Evolutionary conservation across 2,113 vertebrate genomes (phyloP).

Genomic region (Riparia riparia): DNA sequence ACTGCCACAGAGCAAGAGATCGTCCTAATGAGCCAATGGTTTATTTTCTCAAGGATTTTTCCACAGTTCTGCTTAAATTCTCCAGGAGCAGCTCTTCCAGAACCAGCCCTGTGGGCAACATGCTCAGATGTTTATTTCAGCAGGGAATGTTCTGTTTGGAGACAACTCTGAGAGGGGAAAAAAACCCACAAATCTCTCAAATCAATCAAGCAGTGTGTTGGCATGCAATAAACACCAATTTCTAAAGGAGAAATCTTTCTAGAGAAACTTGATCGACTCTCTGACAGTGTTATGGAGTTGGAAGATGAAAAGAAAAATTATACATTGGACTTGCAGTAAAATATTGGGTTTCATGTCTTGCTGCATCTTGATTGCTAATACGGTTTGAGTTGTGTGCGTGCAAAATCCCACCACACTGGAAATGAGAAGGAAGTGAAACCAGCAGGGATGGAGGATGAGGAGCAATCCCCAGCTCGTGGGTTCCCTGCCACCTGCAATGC

Average conservation of each 20-base stretch:
- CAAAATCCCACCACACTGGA: neutral
- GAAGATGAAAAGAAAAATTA: constrained; percentile 6
- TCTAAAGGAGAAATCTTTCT: neutral
- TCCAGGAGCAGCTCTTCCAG: neutral
- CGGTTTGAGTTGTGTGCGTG: neutral
- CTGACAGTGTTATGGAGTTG: neutral
- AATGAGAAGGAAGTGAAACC: neutral
- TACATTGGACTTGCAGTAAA: neutral
- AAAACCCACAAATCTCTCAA: neutral
- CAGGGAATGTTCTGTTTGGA: neutral
- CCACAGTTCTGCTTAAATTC: neutral
- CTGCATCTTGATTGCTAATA: neutral
- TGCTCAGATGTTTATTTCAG: neutral
- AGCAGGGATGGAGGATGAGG: neutral
- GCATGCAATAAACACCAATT: neutral
- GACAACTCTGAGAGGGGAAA: neutral
- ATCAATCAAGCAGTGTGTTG: neutral
- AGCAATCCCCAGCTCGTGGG: rapidly evolving
- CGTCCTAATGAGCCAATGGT: neutral
- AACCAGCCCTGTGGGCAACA: neutral
- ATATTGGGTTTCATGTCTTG: neutral
- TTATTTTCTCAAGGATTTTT: neutral
- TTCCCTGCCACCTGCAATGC: neutral
- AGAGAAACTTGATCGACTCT: neutral
- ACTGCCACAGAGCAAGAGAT: neutral